Evolutionary conservation across 2,888 invertebrate genomes (phyloP), one percentile per base, ranked within the genome.

Genomic region (Dynastes hyllus): DNA sequence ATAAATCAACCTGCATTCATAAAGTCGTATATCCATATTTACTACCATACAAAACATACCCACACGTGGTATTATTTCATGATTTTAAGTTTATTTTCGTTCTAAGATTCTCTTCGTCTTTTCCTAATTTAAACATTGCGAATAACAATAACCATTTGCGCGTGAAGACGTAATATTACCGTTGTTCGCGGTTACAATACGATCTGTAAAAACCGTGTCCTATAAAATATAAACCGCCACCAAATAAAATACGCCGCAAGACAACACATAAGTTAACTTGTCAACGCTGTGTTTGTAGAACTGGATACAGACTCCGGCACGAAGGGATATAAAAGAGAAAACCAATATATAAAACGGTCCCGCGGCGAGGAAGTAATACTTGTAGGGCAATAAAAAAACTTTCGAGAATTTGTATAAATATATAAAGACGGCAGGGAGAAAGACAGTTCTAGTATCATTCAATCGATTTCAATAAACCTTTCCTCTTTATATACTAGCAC

Each of bases 401-500:
- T 45, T 66, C 16, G 45, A 45, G 66, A 66, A 66, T 66, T 66
- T 66, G 37, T 40, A 66, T 45, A 66, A 66, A 66, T 66, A 66
- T 22, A 45, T 45, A 66, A 45, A 66, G 37, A 37, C 16, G 66
- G 16, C 32, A 32, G 55, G 0, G 55, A 81, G 82, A 81, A 82
- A 84, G 84, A 84, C 6, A 37, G 84, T 85, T 83, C 83, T 27
- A 61, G 61, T 61, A 40, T 9, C 66, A 45, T 66, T 66, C 66
- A 66, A 66, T 66, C 66, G 40, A 66, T 66, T 66, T 66, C 45
- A 66, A 66, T 66, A 66, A 66, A 66, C 45, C 84, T 83, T 80
- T 83, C 81, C 83, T 83, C 85, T 86, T 85, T 86, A 84, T 85
- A 84, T 84, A 85, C 32, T n/a, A 5, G 2, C 63, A n/a, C 55